phyloP scores from a whole-genome alignment of 2,888 invertebrate genomes.

The Spodoptera picta region DNA sequence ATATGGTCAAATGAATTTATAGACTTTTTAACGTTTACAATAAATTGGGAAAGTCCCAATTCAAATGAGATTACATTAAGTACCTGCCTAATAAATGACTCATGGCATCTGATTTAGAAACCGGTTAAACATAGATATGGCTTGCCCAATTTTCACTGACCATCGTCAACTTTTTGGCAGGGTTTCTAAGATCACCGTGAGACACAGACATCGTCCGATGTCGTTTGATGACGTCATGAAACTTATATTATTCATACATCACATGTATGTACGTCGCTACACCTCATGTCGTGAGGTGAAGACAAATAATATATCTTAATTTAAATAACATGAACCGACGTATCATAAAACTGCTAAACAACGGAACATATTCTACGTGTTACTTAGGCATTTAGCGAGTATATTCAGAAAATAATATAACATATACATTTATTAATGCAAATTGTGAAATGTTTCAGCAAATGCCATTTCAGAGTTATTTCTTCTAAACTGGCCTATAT shows the following conservation, averaged over 20 bases:
- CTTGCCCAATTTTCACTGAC: constrained; percentile 43
- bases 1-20: not conserved
- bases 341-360: constrained; percentile 23
- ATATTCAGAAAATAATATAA: no score
- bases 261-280: constrained; percentile 18
- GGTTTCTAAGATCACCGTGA: constrained; percentile 18
- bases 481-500: not conserved
- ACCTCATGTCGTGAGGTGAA: constrained; percentile 28
- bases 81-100: constrained; percentile 13
- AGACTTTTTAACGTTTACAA: not conserved
- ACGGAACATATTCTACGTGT: constrained; percentile 18
- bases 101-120: constrained; percentile 27
- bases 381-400: constrained; percentile 16
- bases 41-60: constrained; percentile 2
- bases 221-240: constrained; percentile 48
- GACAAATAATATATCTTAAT: constrained; percentile 34
- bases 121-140: constrained; percentile 18
- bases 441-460: constrained; percentile 1
- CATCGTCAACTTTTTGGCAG: constrained; percentile 56
- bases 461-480: constrained; percentile 1
- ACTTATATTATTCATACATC: constrained; percentile 32
- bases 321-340: constrained; percentile 27
- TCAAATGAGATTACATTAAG: not conserved
- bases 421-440: constrained; percentile 15
- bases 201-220: constrained; percentile 1